A percentile compares a stretch with the other conserved stretches of the same genome.
These are phyloP conservation scores for Chaitophorus viminalis DNA, from an alignment of 2,888 invertebrate genomes.

Conservation along the genomic window DNA sequence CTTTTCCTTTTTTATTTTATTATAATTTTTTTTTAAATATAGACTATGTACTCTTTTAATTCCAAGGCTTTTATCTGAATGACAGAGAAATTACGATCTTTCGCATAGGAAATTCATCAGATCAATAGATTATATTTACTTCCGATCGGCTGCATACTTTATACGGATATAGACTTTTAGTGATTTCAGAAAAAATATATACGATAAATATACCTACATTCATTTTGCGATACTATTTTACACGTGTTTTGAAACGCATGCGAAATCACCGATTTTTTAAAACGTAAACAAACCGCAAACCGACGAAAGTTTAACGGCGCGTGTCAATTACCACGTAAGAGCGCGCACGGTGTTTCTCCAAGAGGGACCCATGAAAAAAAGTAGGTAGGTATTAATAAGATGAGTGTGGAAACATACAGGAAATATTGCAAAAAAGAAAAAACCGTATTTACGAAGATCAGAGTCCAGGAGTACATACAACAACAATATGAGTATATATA, in stretches of 20 bases:
- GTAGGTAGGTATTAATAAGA: neutral
- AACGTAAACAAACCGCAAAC: neutral
- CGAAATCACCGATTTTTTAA: neutral
- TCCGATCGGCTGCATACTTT: neutral
- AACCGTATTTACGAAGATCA: neutral
- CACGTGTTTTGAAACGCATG: neutral
- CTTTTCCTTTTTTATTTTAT: conserved; percentile 26
- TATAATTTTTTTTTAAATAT: neutral
- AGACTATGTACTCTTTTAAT: neutral
- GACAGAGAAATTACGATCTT: neutral
- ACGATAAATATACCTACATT: neutral
- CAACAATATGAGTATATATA: no score
- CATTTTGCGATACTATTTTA: neutral
- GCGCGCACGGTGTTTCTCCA: neutral
- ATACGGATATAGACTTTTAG: neutral
- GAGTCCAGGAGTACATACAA: neutral
- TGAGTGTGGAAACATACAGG: neutral
- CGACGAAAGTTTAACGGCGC: neutral
- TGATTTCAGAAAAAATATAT: neutral
- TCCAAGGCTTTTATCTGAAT: neutral
- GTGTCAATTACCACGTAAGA: neutral
- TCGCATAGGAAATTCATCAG: neutral
- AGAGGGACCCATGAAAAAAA: neutral
- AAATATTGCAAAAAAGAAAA: neutral
- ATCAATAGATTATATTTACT: neutral